Evolutionary conservation across 1,140 invertebrate species (phyloP).

Genomic region (Goniozus legneri): DNA sequence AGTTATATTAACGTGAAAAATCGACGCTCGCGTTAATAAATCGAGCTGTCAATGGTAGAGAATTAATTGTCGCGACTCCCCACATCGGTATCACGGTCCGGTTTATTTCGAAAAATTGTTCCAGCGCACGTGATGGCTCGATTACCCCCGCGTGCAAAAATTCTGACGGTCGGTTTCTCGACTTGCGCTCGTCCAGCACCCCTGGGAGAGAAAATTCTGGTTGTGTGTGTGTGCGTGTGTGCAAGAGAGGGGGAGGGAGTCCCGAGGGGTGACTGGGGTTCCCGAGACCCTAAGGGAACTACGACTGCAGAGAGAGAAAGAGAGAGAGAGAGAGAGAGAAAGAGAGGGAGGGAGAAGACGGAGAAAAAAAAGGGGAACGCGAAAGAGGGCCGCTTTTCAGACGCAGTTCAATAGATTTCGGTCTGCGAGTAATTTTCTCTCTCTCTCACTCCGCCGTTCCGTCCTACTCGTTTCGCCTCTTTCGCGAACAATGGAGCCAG

Average conservation of each 20-base stretch:
- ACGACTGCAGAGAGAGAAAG: neutral
- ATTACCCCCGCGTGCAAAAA: constrained; percentile 16
- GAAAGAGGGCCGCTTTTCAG: constrained; percentile 28
- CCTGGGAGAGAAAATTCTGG: too few species aligned
- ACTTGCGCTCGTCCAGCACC: too few species aligned
- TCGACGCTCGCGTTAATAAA: too few species aligned
- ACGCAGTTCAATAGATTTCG: constrained; percentile 37
- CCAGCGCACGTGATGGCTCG: too few species aligned
- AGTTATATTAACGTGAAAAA: too few species aligned
- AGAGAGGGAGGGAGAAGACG: constrained; percentile 6
- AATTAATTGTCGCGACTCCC: too few species aligned
- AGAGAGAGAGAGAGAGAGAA: neutral
- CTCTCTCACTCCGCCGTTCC: constrained; percentile 6
- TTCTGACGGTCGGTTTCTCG: constrained; percentile 1
- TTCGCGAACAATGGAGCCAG: constrained; percentile 31
- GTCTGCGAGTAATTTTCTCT: constrained; percentile 26
- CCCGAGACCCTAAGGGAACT: too few species aligned
- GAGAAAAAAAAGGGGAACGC: constrained; percentile 4
- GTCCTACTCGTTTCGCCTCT: neutral
- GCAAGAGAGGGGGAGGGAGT: neutral
- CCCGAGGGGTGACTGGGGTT: too few species aligned
- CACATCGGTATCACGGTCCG: too few species aligned
- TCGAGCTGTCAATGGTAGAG: too few species aligned
- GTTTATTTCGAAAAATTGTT: too few species aligned
- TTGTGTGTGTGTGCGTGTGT: too few species aligned